Conservation (phyloP, 2,888 invertebrate species). For the Scaptomyza parva region DNA sequence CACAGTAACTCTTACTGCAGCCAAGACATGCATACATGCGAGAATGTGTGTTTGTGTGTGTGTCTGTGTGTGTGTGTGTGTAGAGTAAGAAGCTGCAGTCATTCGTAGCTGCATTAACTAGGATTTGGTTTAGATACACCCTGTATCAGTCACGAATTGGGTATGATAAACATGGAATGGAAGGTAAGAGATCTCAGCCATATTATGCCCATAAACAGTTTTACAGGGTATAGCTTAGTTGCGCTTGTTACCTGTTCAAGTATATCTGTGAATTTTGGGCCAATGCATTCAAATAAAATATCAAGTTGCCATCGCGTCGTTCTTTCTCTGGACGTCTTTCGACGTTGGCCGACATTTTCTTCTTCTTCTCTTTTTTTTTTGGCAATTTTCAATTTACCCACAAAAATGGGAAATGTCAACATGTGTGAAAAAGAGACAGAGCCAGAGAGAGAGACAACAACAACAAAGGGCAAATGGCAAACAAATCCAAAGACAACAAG, state of each 20-base stretch:
- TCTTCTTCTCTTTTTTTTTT: not conserved
- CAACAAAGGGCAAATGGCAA: conserved; percentile 38
- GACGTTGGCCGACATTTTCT: conserved; percentile 39
- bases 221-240: not conserved
- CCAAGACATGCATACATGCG: conserved; percentile 8
- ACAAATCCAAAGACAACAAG: conserved; percentile 48
- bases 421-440: conserved; percentile 31
- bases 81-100: conserved; percentile 37
- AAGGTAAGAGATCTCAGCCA: too few relatives aligned
- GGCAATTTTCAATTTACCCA: conserved; percentile 55
- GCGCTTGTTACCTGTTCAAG: not conserved
- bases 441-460: too few relatives aligned
- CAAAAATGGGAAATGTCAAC: conserved; percentile 47
- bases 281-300: conserved; percentile 73
- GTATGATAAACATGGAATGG: too few relatives aligned
- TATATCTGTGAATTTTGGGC: conserved; percentile 12
- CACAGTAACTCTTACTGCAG: conserved; percentile 25
- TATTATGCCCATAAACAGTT: not conserved
- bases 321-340: conserved; percentile 16
- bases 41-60: not conserved
- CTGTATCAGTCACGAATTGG: too few relatives aligned
- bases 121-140: conserved; percentile 56
- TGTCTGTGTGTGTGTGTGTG: conserved; percentile 4
- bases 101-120: conserved; percentile 70
- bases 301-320: conserved; percentile 57